These are phyloP conservation scores for Desmodus rotundus DNA, from an alignment of 2,113 vertebrate genomes.

Conservation along the genomic window DNA sequence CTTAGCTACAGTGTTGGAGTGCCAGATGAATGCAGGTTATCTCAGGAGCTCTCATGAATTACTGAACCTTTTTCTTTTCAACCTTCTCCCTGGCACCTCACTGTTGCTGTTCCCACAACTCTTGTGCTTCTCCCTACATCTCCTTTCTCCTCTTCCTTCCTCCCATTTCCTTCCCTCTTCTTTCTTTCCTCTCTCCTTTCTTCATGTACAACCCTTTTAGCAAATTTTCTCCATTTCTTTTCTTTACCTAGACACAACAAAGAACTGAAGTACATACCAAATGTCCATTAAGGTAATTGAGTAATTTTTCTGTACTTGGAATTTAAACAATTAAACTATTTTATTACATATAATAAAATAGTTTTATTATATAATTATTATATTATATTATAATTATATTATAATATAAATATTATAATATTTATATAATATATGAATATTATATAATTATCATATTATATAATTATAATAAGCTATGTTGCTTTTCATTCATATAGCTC, in stretches of 20 bases:
- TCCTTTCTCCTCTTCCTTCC: neutral
- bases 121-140: neutral
- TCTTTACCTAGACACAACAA: neutral
- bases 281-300: neutral
- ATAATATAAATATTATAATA: too few species aligned
- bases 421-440: too few species aligned
- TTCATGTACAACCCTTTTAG: neutral
- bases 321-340: conserved; percentile 17
- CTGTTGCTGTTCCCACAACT: neutral
- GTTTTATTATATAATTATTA: too few species aligned
- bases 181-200: neutral
- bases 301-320: neutral
- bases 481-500: neutral
- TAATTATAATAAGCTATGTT: neutral
- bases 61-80: neutral
- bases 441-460: too few species aligned
- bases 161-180: neutral
- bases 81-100: neutral
- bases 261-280: neutral
- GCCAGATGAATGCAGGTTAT: neutral
- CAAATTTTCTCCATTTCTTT: neutral
- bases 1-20: neutral
- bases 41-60: neutral
- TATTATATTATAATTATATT: too few species aligned
- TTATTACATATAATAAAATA: too few species aligned